Conservation (phyloP, 2,797 vertebrate genomes). For the Hydrolagus colliei region DNA sequence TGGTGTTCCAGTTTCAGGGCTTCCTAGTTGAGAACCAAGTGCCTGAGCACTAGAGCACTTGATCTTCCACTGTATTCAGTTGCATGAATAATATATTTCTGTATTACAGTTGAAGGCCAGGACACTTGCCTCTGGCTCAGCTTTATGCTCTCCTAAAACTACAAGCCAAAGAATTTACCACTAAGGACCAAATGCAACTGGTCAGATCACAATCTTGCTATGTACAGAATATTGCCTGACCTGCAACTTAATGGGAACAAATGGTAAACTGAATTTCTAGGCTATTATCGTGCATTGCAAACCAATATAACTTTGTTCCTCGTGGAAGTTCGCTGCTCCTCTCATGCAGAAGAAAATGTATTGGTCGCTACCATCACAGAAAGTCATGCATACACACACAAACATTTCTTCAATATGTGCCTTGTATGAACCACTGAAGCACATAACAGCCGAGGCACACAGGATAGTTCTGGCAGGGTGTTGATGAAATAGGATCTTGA, state of each 20-base stretch:
- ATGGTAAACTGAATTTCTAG: neutral
- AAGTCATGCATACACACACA: neutral
- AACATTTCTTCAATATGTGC: neutral
- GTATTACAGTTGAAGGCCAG: neutral
- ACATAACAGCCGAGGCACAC: neutral
- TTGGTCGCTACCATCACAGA: neutral
- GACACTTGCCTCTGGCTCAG: neutral
- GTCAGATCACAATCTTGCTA: neutral
- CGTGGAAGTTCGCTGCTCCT: neutral
- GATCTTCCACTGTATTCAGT: neutral
- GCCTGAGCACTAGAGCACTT: neutral
- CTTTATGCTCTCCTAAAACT: conserved; percentile 1
- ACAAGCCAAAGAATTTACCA: neutral
- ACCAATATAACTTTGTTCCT: neutral
- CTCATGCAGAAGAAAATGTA: neutral
- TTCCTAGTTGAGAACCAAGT: neutral
- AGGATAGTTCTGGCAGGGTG: neutral
- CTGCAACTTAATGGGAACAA: neutral
- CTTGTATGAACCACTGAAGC: neutral
- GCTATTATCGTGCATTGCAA: neutral
- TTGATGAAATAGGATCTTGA: neutral
- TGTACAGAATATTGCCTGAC: neutral
- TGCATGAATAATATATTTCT: neutral
- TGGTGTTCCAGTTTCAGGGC: neutral
- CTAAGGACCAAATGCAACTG: neutral